These are phyloP conservation scores for Porites cylindrica DNA, from an alignment of 92 coral and sea anemone genomes.

Conservation along the genomic window DNA sequence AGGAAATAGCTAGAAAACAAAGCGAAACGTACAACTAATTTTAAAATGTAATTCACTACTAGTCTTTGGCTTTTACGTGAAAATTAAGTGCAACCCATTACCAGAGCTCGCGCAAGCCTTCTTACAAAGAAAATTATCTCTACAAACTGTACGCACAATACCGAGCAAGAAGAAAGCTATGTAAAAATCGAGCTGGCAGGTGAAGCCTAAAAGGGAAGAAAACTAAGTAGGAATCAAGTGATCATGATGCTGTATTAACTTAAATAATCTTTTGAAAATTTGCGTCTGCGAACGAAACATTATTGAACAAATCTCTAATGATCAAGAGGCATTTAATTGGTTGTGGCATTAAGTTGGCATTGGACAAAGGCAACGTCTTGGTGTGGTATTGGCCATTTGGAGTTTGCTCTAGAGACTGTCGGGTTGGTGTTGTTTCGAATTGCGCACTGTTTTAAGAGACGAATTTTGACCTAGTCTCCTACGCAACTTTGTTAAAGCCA, in stretches of 20 bases:
- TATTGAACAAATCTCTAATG: too few relatives aligned
- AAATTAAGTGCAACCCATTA: background rate
- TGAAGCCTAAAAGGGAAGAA: background rate
- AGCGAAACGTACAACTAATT: background rate
- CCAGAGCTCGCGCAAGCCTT: background rate
- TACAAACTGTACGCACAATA: background rate
- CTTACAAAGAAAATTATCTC: background rate
- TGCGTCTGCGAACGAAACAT: background rate
- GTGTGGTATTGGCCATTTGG: too few relatives aligned
- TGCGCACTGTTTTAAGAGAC: too few relatives aligned
- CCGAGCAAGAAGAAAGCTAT: background rate
- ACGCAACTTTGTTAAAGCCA: too few relatives aligned
- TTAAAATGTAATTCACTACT: too few relatives aligned
- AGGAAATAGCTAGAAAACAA: background rate
- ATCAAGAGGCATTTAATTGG: too few relatives aligned
- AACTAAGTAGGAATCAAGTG: background rate
- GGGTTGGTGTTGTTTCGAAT: too few relatives aligned
- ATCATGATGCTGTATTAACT: background rate
- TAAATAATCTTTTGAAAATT: constrained; percentile 32
- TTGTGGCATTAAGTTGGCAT: too few relatives aligned
- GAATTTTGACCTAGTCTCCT: too few relatives aligned
- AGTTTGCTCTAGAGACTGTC: too few relatives aligned
- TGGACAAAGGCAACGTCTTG: too few relatives aligned
- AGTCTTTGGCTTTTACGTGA: background rate
- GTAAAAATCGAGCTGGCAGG: background rate